These are phyloP conservation scores for Phrixothrix hirtus DNA, from an alignment of 2,888 invertebrate genomes.

Conservation along the genomic window DNA sequence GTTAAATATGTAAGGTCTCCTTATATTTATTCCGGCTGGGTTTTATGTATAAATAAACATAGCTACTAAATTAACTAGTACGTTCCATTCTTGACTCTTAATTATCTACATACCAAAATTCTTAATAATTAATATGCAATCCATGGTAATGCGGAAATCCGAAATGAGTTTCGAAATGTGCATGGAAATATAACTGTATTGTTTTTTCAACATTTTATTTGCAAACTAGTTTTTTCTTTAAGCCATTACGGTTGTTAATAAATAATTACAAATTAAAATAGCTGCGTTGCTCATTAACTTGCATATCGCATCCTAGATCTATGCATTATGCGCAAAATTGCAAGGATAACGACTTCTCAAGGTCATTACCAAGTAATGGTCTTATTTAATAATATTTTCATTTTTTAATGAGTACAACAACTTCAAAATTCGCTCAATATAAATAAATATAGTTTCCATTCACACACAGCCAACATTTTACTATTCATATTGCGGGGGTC, in stretches of 20 bases:
- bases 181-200: not conserved
- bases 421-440: not conserved
- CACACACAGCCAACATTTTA: no score
- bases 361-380: not conserved
- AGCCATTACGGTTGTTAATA: no score
- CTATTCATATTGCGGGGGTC: no score
- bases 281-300: no score
- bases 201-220: not conserved
- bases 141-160: not conserved
- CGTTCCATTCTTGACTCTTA: no score
- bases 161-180: not conserved
- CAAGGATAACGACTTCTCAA: slow-evolving; percentile 1
- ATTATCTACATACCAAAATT: no score
- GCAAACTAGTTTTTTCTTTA: not conserved
- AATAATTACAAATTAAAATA: no score
- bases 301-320: not conserved
- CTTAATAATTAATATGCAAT: not conserved
- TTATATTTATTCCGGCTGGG: no score
- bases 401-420: not conserved
- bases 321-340: not conserved
- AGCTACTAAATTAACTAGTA: no score
- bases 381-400: not conserved
- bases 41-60: no score
- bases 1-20: no score
- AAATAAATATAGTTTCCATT: not conserved